Base-by-base conservation (phyloP, 1,140 invertebrate species). In the Wasmannia auropunctata region DNA sequence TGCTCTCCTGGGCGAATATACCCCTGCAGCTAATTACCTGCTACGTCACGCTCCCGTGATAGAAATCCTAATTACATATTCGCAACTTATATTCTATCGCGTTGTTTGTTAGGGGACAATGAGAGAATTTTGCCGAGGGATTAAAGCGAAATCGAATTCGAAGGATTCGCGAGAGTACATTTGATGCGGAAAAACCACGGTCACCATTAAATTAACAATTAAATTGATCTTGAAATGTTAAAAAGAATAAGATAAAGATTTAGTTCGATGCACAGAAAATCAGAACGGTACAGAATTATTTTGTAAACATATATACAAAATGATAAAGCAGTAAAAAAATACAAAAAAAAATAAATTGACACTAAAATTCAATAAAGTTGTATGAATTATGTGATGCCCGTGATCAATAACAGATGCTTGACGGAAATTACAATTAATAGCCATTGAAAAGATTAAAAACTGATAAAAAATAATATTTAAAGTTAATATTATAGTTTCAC, bases 1-100 rank as follows among this genome's bases (percentile, higher is more conserved):
- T 70, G 67, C 67, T 83, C 56, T 79, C 14, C 67, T 25, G 37
- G 56, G 62, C 51, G 69, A 88, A 43, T 67, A 83, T 76, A 77
- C 63, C n/a, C n/a, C 34, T 40, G 22, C 49, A 69, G 49, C 63
- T 85, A 83, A 80, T 77, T 89, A 85, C 49, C 69, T 85, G 25
- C 43, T 34, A n/a, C 40, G 74, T 69, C 85, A 76, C 46, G 54
- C 37, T 84, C 56, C 40, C 77, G 25, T 8, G 43, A 10, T 69
- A 84, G 37, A 31, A 63, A 63, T 43, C 74, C 79, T 62, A 69
- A 72, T 85, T 85, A n/a, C n/a, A n/a, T n/a, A 70, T 80, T 69
- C 77, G 43, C 28, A n/a, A 11, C 34, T 51, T 70, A 22, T 40
- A 16, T 46, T 63, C 28, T 19, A 46, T 69, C 46, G 43, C 14